Conservation (phyloP, 64 coral and sea anemone genomes). For the Montipora capricornis region DNA sequence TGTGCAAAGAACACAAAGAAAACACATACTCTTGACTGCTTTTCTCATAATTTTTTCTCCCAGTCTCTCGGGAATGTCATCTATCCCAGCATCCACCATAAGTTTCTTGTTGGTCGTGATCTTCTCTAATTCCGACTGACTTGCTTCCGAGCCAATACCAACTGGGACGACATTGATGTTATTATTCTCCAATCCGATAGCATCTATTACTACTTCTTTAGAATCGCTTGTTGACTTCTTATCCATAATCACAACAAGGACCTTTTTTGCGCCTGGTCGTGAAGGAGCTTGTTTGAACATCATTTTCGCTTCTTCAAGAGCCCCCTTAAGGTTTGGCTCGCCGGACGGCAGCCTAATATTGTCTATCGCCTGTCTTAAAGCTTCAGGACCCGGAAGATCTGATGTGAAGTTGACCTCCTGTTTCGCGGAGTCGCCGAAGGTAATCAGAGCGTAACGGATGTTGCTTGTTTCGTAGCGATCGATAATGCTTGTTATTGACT, state of each 20-base stretch:
- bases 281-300: constrained; percentile 62
- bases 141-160: constrained; percentile 60
- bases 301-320: constrained; percentile 72
- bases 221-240: constrained; percentile 71
- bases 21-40: constrained; percentile 72
- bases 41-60: constrained; percentile 79
- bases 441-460: constrained; percentile 74
- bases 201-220: constrained; percentile 41
- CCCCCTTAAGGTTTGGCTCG: constrained; percentile 45
- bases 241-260: constrained; percentile 93
- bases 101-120: constrained; percentile 70
- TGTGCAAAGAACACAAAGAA: neutral
- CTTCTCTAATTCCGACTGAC: constrained; percentile 45
- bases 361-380: constrained; percentile 39
- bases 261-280: constrained; percentile 54
- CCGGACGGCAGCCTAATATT: constrained; percentile 43
- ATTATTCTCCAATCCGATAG: constrained; percentile 61
- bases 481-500: constrained; percentile 57
- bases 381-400: constrained; percentile 9
- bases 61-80: constrained; percentile 54
- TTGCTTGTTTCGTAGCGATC: constrained; percentile 74
- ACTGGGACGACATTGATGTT: constrained; percentile 82
- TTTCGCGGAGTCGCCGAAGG: constrained; percentile 57
- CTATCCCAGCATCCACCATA: constrained; percentile 38
- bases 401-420: constrained; percentile 53